phyloP scores from a whole-genome alignment of 2,113 vertebrate species.

The Tyto alba region DNA sequence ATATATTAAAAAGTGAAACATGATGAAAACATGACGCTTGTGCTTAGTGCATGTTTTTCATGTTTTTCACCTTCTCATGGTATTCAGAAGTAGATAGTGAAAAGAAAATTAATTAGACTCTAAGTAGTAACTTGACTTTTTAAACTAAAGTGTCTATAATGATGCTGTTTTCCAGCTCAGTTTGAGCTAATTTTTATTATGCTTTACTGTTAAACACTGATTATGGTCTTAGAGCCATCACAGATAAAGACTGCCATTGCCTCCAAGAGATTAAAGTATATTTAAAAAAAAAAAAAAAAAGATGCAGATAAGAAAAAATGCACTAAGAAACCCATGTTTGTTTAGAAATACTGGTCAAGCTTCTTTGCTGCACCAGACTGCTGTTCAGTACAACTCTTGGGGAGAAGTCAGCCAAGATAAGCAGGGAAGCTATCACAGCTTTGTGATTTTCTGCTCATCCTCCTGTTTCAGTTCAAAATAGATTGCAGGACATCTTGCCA shows the following conservation, averaged over 20 bases:
- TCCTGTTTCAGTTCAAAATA: slow-evolving; percentile 8
- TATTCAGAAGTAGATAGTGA: background rate
- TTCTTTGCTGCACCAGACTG: background rate
- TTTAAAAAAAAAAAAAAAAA: background rate
- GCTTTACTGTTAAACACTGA: background rate
- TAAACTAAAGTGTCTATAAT: background rate
- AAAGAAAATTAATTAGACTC: background rate
- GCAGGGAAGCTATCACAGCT: background rate
- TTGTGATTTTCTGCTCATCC: background rate
- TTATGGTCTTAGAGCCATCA: background rate
- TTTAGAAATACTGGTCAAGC: background rate
- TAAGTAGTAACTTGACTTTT: background rate
- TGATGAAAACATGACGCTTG: background rate
- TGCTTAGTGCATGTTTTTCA: background rate
- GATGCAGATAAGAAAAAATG: background rate
- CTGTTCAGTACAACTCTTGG: background rate
- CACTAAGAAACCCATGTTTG: background rate
- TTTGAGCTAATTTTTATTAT: background rate
- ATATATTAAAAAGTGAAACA: background rate
- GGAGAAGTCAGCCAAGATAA: slow-evolving; percentile 16
- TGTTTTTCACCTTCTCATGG: background rate
- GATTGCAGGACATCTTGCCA: background rate
- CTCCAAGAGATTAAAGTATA: background rate
- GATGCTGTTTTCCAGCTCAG: background rate
- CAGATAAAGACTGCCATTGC: background rate